These are phyloP conservation scores for Semicossyphus pulcher DNA, from an alignment of 2,113 vertebrate species.

Conservation along the genomic window DNA sequence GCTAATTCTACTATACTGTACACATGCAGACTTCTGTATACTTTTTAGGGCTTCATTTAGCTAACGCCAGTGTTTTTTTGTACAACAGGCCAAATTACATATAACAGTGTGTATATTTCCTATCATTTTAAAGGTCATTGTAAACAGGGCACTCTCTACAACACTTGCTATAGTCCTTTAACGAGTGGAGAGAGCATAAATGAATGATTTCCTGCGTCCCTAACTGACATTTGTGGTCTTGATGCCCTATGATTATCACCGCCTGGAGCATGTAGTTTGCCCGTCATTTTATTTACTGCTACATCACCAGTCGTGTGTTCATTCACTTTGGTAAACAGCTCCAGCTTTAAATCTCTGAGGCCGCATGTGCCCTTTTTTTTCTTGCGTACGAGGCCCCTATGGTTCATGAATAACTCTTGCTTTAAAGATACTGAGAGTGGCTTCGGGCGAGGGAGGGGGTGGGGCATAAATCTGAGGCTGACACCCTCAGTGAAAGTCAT, in stretches of 20 bases:
- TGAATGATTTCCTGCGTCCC: conserved; percentile 4
- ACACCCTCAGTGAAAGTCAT: conserved; percentile 80
- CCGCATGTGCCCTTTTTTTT: not conserved
- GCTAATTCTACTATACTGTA: too few relatives aligned
- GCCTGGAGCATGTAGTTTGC: conserved; percentile 36
- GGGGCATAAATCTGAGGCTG: conserved; percentile 78
- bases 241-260: conserved; percentile 50
- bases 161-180: not conserved
- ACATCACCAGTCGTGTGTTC: conserved; percentile 24
- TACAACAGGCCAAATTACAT: not conserved
- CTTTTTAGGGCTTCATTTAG: not conserved
- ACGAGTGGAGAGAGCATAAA: conserved; percentile 2
- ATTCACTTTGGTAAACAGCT: conserved; percentile 36
- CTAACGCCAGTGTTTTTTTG: not conserved
- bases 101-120: not conserved
- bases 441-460: conserved; percentile 44
- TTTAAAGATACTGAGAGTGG: conserved; percentile 78
- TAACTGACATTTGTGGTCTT: conserved; percentile 51
- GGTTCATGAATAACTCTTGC: conserved; percentile 77
- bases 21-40: too few relatives aligned
- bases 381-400: conserved; percentile 23
- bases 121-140: conserved; percentile 53
- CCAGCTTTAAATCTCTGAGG: conserved; percentile 31
- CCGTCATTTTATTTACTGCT: conserved; percentile 60
- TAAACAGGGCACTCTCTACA: conserved; percentile 12